Base-by-base conservation (phyloP, 1,140 invertebrate genomes). In the Parasteatoda tepidariorum region DNA sequence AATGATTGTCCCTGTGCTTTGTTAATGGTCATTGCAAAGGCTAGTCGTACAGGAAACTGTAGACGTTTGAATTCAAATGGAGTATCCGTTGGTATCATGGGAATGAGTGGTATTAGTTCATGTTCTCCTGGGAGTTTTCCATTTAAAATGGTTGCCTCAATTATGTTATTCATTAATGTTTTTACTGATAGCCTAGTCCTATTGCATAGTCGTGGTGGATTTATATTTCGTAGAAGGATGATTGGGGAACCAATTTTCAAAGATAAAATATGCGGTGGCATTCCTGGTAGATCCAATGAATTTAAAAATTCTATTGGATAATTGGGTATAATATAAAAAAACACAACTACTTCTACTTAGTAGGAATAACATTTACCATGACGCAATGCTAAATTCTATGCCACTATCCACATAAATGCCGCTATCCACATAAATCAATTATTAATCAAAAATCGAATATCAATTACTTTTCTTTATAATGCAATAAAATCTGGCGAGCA, bases 11-110 rank as follows among this genome's bases (percentile, higher is more conserved):
- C 90, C 87, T 92, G 91, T 6, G 90, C 84, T 87, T 92, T 92
- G 85, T 92, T 92, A 6, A 92, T 90, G 0, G 90, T 90, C 87
- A 91, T 91, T 24, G 90, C 88, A 87, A 91, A 92, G 2, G 87
- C 85, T 1, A 90, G 71, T 82, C 88, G 85, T 0, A 92, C 48
- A 18, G 90, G 90, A 88, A 92, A 91, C 84, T 92, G 90, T 0
- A 89, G 30, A 59, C 91, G 64, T 87, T 89, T 89, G 81, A 91
- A 86, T n/a, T 84, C 38, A 84, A 88, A 86, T 11, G 85, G 83
- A n/a, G 31, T 30, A 38, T 70, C 64, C 28, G 38, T 64, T 30
- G 73, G 13, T 34, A 54, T 57, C 28, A 84, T 30, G 0, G 64
- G 66, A 64, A 84, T 84, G 2, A 38, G 38, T 57, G 79, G 64